Conservation (phyloP, 2,797 vertebrate genomes). For the Novumbra hubbsi region DNA sequence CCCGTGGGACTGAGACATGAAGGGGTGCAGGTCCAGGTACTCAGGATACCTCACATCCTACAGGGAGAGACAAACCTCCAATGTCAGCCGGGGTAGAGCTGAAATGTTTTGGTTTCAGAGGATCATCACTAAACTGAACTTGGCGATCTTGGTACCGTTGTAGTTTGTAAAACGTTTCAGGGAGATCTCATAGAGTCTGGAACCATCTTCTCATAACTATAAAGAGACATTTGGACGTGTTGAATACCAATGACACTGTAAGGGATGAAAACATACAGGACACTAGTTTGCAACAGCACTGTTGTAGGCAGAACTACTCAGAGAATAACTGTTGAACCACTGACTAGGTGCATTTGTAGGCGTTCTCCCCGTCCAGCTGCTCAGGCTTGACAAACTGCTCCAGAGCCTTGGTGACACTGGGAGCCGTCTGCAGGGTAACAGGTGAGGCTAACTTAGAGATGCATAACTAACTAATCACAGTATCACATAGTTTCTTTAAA, state of each 20-base stretch:
- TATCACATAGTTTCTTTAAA: not conserved
- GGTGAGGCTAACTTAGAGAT: not conserved
- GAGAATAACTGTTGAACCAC: conserved; percentile 26
- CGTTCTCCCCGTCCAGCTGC: conserved; percentile 92
- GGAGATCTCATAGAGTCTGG: conserved; percentile 92
- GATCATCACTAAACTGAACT: conserved; percentile 70
- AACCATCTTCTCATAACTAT: conserved; percentile 96
- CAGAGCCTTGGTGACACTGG: conserved; percentile 86
- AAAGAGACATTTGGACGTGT: conserved; percentile 5
- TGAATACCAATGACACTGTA: not conserved
- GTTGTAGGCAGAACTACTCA: not conserved
- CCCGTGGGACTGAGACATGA: conserved; percentile 91
- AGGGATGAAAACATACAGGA: not conserved
- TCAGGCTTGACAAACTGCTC: conserved; percentile 97
- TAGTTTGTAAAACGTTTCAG: conserved; percentile 96
- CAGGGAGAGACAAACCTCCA: conserved; percentile 13
- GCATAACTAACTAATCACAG: not conserved
- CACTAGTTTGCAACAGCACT: not conserved
- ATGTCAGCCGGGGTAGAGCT: not conserved
- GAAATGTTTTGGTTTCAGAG: not conserved
- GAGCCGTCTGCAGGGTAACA: conserved; percentile 74
- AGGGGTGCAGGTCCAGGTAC: conserved; percentile 89
- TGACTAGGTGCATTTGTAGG: conserved; percentile 96
- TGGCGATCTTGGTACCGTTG: conserved; percentile 92
- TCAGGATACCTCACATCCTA: conserved; percentile 95